These are phyloP conservation scores for Cancer borealis DNA, from an alignment of 2,888 invertebrate species.

Conservation along the genomic window DNA sequence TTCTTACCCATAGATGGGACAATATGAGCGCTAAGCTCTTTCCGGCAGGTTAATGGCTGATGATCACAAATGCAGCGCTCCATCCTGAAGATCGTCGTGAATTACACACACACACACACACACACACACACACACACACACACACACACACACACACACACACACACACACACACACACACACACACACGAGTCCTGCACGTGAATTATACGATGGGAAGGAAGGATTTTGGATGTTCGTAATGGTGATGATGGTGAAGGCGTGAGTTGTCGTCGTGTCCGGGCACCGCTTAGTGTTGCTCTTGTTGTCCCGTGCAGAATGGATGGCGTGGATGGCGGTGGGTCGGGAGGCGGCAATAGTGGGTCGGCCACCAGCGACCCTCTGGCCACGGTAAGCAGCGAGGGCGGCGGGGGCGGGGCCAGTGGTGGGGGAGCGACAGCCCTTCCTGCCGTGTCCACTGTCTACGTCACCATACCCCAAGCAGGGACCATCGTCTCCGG, in stretches of 20 bases:
- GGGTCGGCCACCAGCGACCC: conserved; percentile 51
- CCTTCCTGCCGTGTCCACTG: conserved; percentile 68
- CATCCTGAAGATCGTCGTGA: no score
- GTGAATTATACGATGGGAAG: background rate
- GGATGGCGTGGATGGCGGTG: conserved; percentile 70
- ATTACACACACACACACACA: no score
- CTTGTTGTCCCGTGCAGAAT: conserved; percentile 58
- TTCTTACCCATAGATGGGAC: no score
- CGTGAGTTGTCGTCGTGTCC: background rate
- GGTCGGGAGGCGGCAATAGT: conserved; percentile 61
- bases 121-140: no score
- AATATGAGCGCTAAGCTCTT: no score
- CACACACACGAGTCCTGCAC: background rate
- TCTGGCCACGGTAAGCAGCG: conserved; percentile 65
- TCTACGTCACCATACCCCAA: conserved; percentile 72
- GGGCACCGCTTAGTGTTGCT: background rate
- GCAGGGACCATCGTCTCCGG: conserved; percentile 56
- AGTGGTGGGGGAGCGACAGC: conserved; percentile 55
- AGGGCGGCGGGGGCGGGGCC: conserved; percentile 59
- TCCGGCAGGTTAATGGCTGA: no score
- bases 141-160: no score
- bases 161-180: no score
- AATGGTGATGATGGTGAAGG: background rate
- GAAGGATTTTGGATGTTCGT: background rate
- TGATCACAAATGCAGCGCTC: no score